A percentile compares a stretch with the other conserved stretches of the same genome.
Conservation (phyloP, 2,113 vertebrate genomes). For the Eretmochelys imbricata region DNA sequence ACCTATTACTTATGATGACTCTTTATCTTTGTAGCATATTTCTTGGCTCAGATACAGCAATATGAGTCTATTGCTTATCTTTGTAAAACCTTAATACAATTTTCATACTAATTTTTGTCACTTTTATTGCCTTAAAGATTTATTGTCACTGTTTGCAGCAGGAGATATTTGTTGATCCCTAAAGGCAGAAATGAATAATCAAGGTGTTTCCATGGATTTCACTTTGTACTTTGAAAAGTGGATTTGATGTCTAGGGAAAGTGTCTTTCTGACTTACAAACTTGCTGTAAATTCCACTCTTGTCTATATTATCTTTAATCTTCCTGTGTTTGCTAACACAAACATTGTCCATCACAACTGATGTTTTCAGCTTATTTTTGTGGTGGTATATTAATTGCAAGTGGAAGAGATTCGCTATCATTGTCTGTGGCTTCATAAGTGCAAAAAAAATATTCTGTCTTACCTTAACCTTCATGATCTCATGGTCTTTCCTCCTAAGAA, state of each 20-base stretch:
- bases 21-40: neutral
- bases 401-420: neutral
- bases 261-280: conserved; percentile 9
- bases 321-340: neutral
- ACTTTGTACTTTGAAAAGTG: neutral
- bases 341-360: neutral
- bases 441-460: neutral
- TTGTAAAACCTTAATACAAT: neutral
- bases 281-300: neutral
- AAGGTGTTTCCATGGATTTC: conserved; percentile 19
- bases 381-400: neutral
- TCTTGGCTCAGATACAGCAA: neutral
- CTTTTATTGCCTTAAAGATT: conserved; percentile 12
- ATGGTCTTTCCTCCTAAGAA: neutral
- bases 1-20: neutral
- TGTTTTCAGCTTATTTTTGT: neutral
- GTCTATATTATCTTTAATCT: neutral
- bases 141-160: conserved; percentile 1
- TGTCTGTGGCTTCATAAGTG: neutral
- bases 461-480: neutral
- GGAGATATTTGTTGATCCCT: conserved; percentile 41
- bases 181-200: neutral
- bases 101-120: conserved; percentile 17
- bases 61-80: neutral
- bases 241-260: neutral